Conservation (phyloP, 2,113 vertebrate genomes). For the Aleadryas rufinucha region DNA sequence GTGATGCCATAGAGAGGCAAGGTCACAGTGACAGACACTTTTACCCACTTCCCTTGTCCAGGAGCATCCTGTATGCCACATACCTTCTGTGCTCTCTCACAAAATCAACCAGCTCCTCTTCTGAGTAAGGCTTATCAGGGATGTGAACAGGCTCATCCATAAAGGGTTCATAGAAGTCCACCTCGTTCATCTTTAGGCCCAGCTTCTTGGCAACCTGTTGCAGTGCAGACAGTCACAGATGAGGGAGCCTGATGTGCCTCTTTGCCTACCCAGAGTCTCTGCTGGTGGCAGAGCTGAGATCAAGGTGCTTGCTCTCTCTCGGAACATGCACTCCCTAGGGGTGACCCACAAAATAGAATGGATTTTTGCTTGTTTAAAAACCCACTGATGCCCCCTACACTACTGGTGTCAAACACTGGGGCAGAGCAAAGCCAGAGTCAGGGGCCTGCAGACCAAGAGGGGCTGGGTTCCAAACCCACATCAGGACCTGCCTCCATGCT, state of each 20-base stretch:
- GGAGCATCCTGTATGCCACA: neutral
- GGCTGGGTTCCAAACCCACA: neutral
- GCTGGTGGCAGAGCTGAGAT: neutral
- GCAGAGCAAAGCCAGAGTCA: neutral
- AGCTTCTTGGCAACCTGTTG: slow-evolving; percentile 92
- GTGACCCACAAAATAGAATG: neutral
- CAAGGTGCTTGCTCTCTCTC: neutral
- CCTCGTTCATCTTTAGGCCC: slow-evolving; percentile 91
- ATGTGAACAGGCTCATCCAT: slow-evolving; percentile 91
- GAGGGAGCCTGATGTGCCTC: neutral
- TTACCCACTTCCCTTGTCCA: neutral
- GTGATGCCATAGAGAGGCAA: neutral
- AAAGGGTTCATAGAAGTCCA: slow-evolving; percentile 98
- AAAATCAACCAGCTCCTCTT: slow-evolving; percentile 90
- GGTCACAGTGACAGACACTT: neutral
- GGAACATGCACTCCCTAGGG: neutral
- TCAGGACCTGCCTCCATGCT: neutral
- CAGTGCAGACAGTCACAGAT: neutral
- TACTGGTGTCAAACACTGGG: neutral
- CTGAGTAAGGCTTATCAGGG: slow-evolving; percentile 88
- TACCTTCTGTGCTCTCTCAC: slow-evolving; percentile 90
- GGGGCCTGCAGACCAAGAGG: neutral
- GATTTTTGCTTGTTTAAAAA: neutral
- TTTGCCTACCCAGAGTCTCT: neutral
- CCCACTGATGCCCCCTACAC: neutral